Percentiles rank a stretch among this genome's conserved stretches.
Evolutionary conservation across 2,797 vertebrate species (phyloP).

Genomic region (Chaetophractus vellerosus): DNA sequence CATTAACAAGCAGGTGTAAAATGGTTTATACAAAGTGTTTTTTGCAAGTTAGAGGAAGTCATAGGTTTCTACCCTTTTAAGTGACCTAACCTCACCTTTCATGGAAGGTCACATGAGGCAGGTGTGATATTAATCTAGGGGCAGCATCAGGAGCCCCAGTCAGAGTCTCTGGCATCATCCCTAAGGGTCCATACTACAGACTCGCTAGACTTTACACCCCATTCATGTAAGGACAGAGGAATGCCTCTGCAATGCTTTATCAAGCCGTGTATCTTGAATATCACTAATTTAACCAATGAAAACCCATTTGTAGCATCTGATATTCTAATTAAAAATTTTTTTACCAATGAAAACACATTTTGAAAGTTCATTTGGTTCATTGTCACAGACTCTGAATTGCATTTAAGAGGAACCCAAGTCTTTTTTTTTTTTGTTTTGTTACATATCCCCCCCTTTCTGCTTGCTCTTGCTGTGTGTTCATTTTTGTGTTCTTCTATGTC

Average conservation of each 20-base stretch:
- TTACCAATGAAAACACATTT: slow-evolving; percentile 33
- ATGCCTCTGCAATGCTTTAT: neutral
- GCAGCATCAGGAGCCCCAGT: neutral
- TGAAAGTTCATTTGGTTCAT: slow-evolving; percentile 30
- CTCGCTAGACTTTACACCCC: neutral
- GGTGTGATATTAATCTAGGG: neutral
- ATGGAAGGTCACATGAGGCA: neutral
- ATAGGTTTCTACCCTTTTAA: neutral
- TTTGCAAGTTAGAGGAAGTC: neutral
- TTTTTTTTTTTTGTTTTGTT: too few species aligned
- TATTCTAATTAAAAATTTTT: slow-evolving; percentile 23
- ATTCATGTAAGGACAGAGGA: neutral
- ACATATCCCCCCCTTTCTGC: too few species aligned
- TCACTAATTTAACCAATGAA: neutral
- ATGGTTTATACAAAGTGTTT: neutral
- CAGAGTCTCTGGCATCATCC: neutral
- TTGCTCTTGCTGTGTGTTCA: too few species aligned
- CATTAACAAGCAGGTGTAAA: too few species aligned
- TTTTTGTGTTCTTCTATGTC: too few species aligned
- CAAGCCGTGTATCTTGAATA: neutral
- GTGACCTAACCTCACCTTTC: neutral
- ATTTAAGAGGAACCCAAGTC: neutral
- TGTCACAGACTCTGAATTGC: slow-evolving; percentile 14
- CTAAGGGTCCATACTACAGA: fast-evolving
- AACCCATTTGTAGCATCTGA: neutral